Evolutionary conservation across 2,888 invertebrate genomes (phyloP), one percentile per base, ranked within the genome.

Genomic region (Lamproptera curius): DNA sequence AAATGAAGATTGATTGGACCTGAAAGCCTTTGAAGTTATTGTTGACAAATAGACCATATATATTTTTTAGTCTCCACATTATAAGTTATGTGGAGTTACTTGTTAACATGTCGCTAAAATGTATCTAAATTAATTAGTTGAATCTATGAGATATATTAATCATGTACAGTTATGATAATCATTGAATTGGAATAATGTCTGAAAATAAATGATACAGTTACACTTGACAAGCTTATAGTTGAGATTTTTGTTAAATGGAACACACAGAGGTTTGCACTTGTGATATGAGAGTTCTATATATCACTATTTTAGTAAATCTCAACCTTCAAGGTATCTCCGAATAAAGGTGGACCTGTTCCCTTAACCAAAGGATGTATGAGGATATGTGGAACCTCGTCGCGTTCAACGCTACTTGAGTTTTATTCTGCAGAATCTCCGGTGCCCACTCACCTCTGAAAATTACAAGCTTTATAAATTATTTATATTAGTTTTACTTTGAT

Each of bases 261-360:
- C 37, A 44, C 33, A 43, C 34, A 37, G 5, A 11, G 20, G 9
- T 39, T 20, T 8, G 13, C 51, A 52, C 40, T 48, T 45, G 50
- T 44, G 46, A 50, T 47, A 51, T 44, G 37, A 46, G 50, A 55
- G 34, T 50, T 51, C 52, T 43, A 50, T 50, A 52, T 51, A 47
- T 53, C 52, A 53, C 55, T n/a, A 56, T 45, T 33, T 11, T 35
- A 5, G 20, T 40, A 43, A 46, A 5, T 20, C 28, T 40, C 36
- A 15, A 20, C 20, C 53, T 79, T 91, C 91, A 92, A 67, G 92
- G 91, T 76, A 92, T 90, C 80, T 92, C 91, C 8, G 92, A 92
- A 67, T 93, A 90, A 23, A 91, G 86, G 73, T 94, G 92, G 28
- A 94, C 92, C 89, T 97, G 93, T 80, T 95, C 90, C 73, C 93